A percentile compares a stretch with the other conserved stretches of the same genome.
These are phyloP conservation scores for Nesidiocoris tenuis DNA, from an alignment of 2,888 invertebrate genomes.

Conservation along the genomic window DNA sequence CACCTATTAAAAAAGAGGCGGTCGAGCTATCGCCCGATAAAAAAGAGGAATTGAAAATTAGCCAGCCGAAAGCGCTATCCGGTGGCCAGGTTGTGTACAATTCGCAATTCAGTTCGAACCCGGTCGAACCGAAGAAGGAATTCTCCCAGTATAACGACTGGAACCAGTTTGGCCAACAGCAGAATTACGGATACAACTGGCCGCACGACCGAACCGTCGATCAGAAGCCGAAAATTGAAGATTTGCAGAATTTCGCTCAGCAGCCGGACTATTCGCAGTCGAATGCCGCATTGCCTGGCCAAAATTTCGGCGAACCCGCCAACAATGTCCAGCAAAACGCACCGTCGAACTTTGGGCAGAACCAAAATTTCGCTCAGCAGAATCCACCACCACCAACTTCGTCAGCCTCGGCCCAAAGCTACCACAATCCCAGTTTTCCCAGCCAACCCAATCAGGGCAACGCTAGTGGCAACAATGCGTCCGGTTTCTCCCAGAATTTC, in stretches of 20 bases:
- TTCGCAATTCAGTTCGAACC: conserved; percentile 8
- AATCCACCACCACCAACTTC: background rate
- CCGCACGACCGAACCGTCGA: conserved; percentile 15
- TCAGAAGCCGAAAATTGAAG: conserved; percentile 21
- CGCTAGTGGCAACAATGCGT: background rate
- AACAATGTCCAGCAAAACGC: conserved; percentile 14
- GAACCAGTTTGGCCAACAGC: conserved; percentile 24
- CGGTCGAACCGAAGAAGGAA: conserved; percentile 32
- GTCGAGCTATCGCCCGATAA: conserved; percentile 14
- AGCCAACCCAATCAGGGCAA: background rate
- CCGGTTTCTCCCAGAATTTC: background rate
- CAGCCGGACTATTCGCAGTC: background rate
- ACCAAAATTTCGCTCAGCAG: background rate
- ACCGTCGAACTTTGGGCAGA: conserved; percentile 1
- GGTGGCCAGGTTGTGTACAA: conserved; percentile 39
- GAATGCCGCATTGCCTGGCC: background rate
- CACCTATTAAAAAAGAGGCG: conserved; percentile 20
- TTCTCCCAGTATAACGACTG: conserved; percentile 29
- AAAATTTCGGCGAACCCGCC: conserved; percentile 1
- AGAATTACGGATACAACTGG: conserved; percentile 16
- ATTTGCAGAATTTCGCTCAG: background rate
- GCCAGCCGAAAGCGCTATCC: conserved; percentile 18
- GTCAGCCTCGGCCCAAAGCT: conserved; percentile 1
- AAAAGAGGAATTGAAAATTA: conserved; percentile 35
- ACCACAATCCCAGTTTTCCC: conserved; percentile 6